A percentile compares a stretch with the other conserved stretches of the same genome.
These are phyloP conservation scores for Drosophila meridionalis DNA, from an alignment of 2,888 invertebrate genomes.

Conservation along the genomic window DNA sequence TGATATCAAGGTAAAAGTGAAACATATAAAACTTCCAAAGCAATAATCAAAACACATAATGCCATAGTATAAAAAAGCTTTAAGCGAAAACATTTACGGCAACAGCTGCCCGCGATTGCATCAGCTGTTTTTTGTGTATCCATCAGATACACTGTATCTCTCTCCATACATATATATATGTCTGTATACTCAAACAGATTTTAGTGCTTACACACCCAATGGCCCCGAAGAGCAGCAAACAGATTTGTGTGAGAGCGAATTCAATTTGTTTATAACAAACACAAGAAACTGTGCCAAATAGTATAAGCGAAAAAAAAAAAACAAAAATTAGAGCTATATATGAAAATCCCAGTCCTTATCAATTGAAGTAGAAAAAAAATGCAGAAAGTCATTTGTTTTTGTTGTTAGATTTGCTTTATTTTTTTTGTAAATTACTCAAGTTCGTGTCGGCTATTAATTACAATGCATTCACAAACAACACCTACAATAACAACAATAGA, in stretches of 20 bases:
- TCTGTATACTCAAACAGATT: not conserved
- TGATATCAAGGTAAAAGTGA: conserved; percentile 28
- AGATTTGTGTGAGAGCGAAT: conserved; percentile 13
- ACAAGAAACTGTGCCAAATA: conserved; percentile 15
- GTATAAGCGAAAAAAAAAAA: conserved; percentile 20
- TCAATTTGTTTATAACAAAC: conserved; percentile 42
- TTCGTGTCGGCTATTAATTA: conserved; percentile 57
- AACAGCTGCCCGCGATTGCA: conserved; percentile 71
- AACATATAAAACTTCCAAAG: conserved; percentile 7
- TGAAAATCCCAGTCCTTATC: conserved; percentile 35
- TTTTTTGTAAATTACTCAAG: conserved; percentile 39
- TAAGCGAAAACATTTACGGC: conserved; percentile 51
- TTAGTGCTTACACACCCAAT: conserved; percentile 4
- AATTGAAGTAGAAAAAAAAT: conserved; percentile 16
- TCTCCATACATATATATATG: not conserved
- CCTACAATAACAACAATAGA: conserved; percentile 31
- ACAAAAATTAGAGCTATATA: not conserved
- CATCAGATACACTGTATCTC: conserved; percentile 44
- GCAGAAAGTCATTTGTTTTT: conserved; percentile 22
- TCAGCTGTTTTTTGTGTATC: conserved; percentile 68
- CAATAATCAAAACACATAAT: conserved; percentile 28
- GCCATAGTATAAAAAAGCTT: conserved; percentile 31
- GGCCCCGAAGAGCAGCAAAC: conserved; percentile 18
- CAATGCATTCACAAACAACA: conserved; percentile 49
- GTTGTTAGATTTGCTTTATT: conserved; percentile 22